Base-by-base conservation (phyloP, 2,888 invertebrate species). In the Stramonita haemastoma region DNA sequence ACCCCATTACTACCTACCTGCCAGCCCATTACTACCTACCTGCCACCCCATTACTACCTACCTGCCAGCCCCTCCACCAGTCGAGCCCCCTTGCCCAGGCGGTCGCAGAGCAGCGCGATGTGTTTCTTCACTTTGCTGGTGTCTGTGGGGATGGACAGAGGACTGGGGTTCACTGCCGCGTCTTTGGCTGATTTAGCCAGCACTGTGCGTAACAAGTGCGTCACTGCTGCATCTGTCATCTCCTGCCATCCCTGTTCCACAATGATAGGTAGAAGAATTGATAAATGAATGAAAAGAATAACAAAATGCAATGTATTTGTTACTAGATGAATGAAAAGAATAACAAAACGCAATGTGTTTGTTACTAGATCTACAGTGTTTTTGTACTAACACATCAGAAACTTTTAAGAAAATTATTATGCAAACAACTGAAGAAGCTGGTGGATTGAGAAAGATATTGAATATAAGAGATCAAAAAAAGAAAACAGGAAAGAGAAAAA, bases 201-300 rank as follows among this genome's bases (percentile, higher is more conserved):
- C 11, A 93, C 93, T 26, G 97, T 97, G 91, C 97, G 97, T 57
- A 98, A 95, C 77, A 98, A 96, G 93, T 97, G 97, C 26, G 97
- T 97, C 83, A 98, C 95, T 0, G 97, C 97, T 90, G 97, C 97
- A 92, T 97, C 97, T 1, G 97, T 97, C 5, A 97, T 96, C 95
- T 98, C 98, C 95, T 98, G 98, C 98, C 98, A 98, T 94, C 97
- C 97, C 98, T 98, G 94, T 87, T 90, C n/a, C 1, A 13, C 22
- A 46, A 22, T 34, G 5, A 34, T 34, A 11, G 73, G 22, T 8
- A 34, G 6, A 22, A 4, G 1, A 34, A 34, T 19, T 17, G 34
- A 79, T 87, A 83, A 60, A 32, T 89, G 77, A n/a, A 36, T 32
- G 85, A 85, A 66, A 29, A 46, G 46, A 46, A 46, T 46, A 46